Evolutionary conservation across 2,797 vertebrate species (phyloP).

Genomic region (Anabacerthia variegaticeps): DNA sequence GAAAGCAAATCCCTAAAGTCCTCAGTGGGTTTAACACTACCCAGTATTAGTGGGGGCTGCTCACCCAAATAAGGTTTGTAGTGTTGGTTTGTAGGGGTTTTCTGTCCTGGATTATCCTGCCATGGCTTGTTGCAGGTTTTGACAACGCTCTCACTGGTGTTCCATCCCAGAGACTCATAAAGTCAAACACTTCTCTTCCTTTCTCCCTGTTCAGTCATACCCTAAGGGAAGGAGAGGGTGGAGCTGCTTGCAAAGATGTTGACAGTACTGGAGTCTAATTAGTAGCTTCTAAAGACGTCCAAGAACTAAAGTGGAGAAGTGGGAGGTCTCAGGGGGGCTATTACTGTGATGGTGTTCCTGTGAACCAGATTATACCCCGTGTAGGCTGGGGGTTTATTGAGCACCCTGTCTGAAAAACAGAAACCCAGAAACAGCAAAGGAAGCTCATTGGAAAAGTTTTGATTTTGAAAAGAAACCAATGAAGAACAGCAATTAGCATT

Average conservation of each 20-base stretch:
- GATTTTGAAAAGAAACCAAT: constrained; percentile 32
- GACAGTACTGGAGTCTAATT: background rate
- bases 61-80: background rate
- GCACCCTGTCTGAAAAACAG: background rate
- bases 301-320: background rate
- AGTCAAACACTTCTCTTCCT: background rate
- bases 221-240: background rate
- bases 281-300: background rate
- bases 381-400: background rate
- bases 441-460: background rate
- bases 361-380: background rate
- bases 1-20: background rate
- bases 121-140: background rate
- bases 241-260: background rate
- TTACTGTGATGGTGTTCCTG: background rate
- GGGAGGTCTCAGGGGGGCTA: background rate
- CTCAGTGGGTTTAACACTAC: background rate
- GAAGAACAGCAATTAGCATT: constrained; percentile 58
- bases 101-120: background rate
- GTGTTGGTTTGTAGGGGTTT: background rate
- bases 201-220: background rate
- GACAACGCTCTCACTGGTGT: background rate
- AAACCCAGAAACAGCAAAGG: background rate
- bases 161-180: background rate
- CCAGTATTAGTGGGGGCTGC: background rate